Base-by-base conservation (phyloP, 1,140 invertebrate genomes). In the Macrosteles quadrilineatus region DNA sequence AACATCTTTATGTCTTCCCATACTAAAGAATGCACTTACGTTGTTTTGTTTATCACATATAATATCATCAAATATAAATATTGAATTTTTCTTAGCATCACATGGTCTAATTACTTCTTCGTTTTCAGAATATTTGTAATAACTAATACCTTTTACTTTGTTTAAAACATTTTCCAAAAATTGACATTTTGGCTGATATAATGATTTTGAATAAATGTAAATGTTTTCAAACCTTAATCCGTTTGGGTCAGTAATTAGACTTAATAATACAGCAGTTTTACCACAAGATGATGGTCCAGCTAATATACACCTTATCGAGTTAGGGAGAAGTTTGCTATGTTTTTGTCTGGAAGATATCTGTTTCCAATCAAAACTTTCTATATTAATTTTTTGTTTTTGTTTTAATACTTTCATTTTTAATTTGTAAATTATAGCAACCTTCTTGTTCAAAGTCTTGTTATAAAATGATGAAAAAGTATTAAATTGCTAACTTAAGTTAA, bases 51-150 rank as follows among this genome's bases (percentile, higher is more conserved):
- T 78, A 40, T 80, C 77, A 72, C 76, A 79, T 3, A 75, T 71
- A 1, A 81, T 71, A 70, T 82, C 77, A 71, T 82, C 80, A 59
- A 82, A 81, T 45, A 80, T 80, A 67, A 80, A 76, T 25, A 80
- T 36, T 12, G 76, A 76, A 74, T 80, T 79, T 12, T 65, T 30
- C 69, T 62, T 57, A 4, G 76, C 75, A 27, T 79, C 64, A 2
- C 72, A 27, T 0, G 77, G 76, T 17, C 45, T 11, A 14, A 78
- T 69, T 9, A 80, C 75, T 53, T 77, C 47, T 23, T 76, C 73
- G 72, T 77, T 72, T 23, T 72, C 23, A 43, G 2, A 21, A 71
- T 62, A 77, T 59, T 71, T 53, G 70, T 73, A 75, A 67, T 71
- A 73, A 14, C 74, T 70, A n/a, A 75, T 53, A 19, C 68, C 69